These are phyloP conservation scores for Ctenopoma kingsleyae DNA, from an alignment of 2,797 vertebrate species.

Conservation along the genomic window DNA sequence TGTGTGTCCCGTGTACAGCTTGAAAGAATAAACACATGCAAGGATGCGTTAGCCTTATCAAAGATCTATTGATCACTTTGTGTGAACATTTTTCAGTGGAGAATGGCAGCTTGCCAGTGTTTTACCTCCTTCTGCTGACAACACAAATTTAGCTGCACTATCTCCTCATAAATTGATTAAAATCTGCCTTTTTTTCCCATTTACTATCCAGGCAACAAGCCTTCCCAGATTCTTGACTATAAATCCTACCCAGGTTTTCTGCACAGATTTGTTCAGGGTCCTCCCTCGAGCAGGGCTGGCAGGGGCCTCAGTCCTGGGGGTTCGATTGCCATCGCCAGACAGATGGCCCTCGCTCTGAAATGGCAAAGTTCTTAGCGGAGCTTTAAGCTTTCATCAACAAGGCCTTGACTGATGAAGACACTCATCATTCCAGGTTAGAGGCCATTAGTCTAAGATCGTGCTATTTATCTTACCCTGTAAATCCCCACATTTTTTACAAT, in stretches of 20 bases:
- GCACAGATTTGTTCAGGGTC: slow-evolving; percentile 57
- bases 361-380: slow-evolving; percentile 73
- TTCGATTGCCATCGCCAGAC: slow-evolving; percentile 71
- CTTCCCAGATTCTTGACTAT: slow-evolving; percentile 61
- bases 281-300: slow-evolving; percentile 65
- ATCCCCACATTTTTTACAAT: slow-evolving; percentile 32
- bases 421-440: slow-evolving; percentile 65
- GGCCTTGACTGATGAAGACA: slow-evolving; percentile 75
- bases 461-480: slow-evolving; percentile 46
- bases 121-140: slow-evolving; percentile 66
- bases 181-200: slow-evolving; percentile 61
- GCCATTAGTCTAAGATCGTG: slow-evolving; percentile 53
- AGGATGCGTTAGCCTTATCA: slow-evolving; percentile 57
- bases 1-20: slow-evolving; percentile 26
- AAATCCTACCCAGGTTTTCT: slow-evolving; percentile 69
- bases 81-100: slow-evolving; percentile 56
- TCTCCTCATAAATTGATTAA: slow-evolving; percentile 73
- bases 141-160: slow-evolving; percentile 52
- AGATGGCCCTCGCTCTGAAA: slow-evolving; percentile 69
- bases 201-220: slow-evolving; percentile 63
- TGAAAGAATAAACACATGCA: slow-evolving; percentile 43
- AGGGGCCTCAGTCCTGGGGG: slow-evolving; percentile 64
- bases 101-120: slow-evolving; percentile 48
- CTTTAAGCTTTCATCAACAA: slow-evolving; percentile 78
- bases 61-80: slow-evolving; percentile 68